Base-by-base conservation (phyloP, 2,888 invertebrate genomes). In the Agapetus fuscipes region DNA sequence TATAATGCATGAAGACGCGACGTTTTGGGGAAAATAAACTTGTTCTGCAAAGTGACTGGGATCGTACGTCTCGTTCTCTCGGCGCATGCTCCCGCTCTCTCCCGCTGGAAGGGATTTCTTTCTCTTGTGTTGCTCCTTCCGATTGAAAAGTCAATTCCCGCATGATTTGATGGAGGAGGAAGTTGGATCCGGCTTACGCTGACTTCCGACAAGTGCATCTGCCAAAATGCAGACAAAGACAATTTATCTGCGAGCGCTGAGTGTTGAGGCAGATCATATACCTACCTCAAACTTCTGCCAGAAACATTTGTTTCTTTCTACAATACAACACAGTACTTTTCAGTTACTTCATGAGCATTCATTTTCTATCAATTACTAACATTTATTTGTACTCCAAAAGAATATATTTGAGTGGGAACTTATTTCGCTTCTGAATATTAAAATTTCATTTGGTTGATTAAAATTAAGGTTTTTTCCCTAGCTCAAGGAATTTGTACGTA, bases 1-100 rank as follows among this genome's bases (percentile, higher is more conserved):
- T 34, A 35, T 35, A 41, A 44, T 41, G 41, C 44, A 41, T 25
- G 41, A 40, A 44, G 41, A 44, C 40, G 37, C 40, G 31, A 26
- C 25, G 33, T 43, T 41, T 35, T 29, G 17, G 29, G n/a, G 32
- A 36, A 40, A 43, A 43, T 40, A 43, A 29, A 40, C 34, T 35
- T 41, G 28, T 17, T 25, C 33, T 40, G 29, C 15, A 17, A 34
- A 30, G 17, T n/a, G 41, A 40, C 34, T 37, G 31, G 29, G 17
- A 16, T 37, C 14, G 30, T 12, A 11, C 16, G 37, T 38, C 34
- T 9, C 37, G 29, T 37, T 25, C n/a, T 38, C 40, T 10, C 6
- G 30, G 14, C 25, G 12, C n/a, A 13, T 12, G 10, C n/a, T 38
- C 34, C 11, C 34, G 11, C 34, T 4, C 12, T 15, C 32, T 17